phyloP scores from a whole-genome alignment of 2,888 invertebrate genomes.

The Drosophila birchii region DNA sequence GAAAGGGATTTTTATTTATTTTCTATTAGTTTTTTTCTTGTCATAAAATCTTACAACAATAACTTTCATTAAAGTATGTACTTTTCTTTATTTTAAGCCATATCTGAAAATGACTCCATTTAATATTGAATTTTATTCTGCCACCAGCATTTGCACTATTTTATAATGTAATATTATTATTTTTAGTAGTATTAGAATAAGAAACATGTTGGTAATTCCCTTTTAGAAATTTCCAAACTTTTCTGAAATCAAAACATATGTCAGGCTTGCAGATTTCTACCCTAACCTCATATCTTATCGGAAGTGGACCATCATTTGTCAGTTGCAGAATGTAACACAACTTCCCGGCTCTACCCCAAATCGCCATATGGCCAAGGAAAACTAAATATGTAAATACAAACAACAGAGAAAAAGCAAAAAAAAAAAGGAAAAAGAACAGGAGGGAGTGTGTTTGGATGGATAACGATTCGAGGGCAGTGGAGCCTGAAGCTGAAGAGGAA shows the following conservation, averaged over 20 bases:
- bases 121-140: not conserved
- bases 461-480: conserved; percentile 26
- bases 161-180: not conserved
- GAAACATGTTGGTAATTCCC: not conserved
- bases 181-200: not conserved
- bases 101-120: not conserved
- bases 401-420: conserved; percentile 29
- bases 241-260: not conserved
- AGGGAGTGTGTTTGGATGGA: conserved; percentile 33
- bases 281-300: conserved; percentile 20
- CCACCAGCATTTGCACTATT: not conserved
- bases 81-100: not conserved
- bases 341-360: conserved; percentile 23
- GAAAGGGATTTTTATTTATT: not conserved
- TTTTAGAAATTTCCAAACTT: not conserved
- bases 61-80: not conserved
- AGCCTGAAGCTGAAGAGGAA: conserved; percentile 14
- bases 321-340: conserved; percentile 4
- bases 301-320: conserved; percentile 6
- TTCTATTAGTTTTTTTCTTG: not conserved
- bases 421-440: conserved; percentile 3
- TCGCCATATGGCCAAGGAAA: conserved; percentile 67
- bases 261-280: not conserved
- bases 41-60: not conserved
- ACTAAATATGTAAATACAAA: conserved; percentile 49